Evolutionary conservation across 2,888 invertebrate species (phyloP), one percentile per base, ranked within the genome.

Genomic region (Magallana nippona): DNA sequence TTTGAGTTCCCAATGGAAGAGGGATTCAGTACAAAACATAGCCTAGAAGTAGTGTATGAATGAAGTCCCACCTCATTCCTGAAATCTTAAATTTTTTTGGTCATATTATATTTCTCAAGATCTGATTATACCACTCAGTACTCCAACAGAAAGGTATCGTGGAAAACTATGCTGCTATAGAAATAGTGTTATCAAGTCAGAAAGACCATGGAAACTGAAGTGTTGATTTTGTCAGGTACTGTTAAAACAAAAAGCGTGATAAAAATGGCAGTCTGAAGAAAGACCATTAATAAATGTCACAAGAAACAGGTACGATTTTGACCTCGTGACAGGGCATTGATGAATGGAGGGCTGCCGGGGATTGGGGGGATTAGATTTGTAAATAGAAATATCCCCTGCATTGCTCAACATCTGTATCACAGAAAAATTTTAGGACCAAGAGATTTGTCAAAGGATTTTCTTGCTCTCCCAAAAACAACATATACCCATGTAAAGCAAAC

Each of bases 331-430:
- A 71, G 71, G 32, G 15, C 71, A 71, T 71, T 71, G 71, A 71
- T 71, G 71, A 71, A 71, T 71, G 71, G 71, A 32, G 71, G 71
- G 13, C 27, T 71, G 71, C 71, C 71, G 32, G 15, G 71, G 71
- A 71, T 71, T 71, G 27, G 27, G 27, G 27, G 22, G 71, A 71
- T 71, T 71, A 71, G 27, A 71, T 27, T 71, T 71, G 71, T 32
- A 71, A 71, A 71, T 71, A 71, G 27, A 71, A 71, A 71, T 71
- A 71, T 71, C 71, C 71, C 71, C 71, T 71, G 71, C 71, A 71
- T 71, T 71, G 71, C 71, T 32, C 71, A 71, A 71, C 71, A 71
- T 71, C 71, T 71, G 71, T 71, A 71, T 71, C 71, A 71, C 71
- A 71, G 71, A 71, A 27, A 71, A 27, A 71, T 71, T 71, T 71